Conservation (phyloP, 2,113 vertebrate genomes). For the Petaurus breviceps region DNA sequence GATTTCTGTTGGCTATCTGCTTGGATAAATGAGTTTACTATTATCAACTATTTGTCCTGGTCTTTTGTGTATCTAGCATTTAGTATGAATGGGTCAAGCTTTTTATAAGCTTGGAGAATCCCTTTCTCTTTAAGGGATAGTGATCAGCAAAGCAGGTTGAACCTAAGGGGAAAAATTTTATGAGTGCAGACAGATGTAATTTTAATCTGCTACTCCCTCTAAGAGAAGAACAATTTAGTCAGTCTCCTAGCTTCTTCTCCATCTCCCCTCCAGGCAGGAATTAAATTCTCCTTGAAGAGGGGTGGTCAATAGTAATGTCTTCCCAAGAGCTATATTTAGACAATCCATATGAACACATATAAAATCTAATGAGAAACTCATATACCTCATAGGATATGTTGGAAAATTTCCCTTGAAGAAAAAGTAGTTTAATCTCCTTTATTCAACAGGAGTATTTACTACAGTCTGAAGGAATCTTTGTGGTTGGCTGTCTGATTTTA, state of each 20-base stretch:
- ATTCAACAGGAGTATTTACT: slow-evolving; percentile 80
- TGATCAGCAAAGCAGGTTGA: neutral
- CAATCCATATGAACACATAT: neutral
- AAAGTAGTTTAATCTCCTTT: slow-evolving; percentile 72
- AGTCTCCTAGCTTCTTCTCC: neutral
- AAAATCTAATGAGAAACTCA: neutral
- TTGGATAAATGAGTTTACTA: neutral
- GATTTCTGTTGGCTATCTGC: neutral
- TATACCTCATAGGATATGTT: slow-evolving; percentile 71
- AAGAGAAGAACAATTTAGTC: neutral
- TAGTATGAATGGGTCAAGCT: neutral
- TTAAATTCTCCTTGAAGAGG: neutral
- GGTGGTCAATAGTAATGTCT: neutral
- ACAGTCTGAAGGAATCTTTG: slow-evolving; percentile 85
- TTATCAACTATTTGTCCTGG: neutral
- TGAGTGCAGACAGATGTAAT: neutral
- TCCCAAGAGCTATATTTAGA: neutral
- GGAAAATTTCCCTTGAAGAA: slow-evolving; percentile 80
- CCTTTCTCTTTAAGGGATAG: neutral
- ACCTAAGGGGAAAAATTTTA: neutral
- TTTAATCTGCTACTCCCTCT: neutral
- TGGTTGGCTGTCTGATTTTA: slow-evolving; percentile 81
- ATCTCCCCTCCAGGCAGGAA: neutral
- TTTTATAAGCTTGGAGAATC: neutral
- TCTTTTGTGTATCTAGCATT: neutral